A percentile compares a stretch with the other conserved stretches of the same genome.
phyloP scores from a whole-genome alignment of 2,797 vertebrate genomes.

The Numenius phaeopus region DNA sequence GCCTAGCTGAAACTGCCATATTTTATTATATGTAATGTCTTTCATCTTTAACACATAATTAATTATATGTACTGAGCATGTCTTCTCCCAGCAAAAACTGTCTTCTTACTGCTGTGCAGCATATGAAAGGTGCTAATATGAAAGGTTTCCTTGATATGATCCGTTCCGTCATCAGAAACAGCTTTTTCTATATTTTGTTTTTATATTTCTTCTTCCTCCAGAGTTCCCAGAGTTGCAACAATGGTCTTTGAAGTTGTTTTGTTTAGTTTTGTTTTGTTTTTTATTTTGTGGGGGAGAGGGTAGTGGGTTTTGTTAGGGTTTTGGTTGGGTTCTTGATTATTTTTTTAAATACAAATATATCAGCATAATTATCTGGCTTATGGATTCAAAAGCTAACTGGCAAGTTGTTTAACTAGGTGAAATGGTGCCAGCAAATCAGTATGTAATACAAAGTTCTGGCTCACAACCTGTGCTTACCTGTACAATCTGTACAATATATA shows the following conservation, averaged over 20 bases:
- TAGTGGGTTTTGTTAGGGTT: fast-evolving
- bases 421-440: background rate
- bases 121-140: background rate
- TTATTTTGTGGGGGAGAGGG: fast-evolving
- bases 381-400: background rate
- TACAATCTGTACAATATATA: background rate
- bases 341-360: background rate
- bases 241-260: background rate
- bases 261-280: background rate
- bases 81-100: background rate
- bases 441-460: background rate
- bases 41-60: background rate
- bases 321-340: background rate
- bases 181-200: background rate
- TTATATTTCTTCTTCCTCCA: background rate
- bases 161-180: background rate
- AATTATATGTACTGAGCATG: background rate
- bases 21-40: background rate
- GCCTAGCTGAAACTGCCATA: background rate
- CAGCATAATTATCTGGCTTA: background rate
- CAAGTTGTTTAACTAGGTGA: background rate
- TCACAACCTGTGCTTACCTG: background rate
- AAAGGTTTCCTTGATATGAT: background rate
- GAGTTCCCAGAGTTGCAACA: background rate
- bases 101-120: background rate